Evolutionary conservation across 2,113 vertebrate genomes (phyloP).

Genomic region (Glaucidium brasilianum): DNA sequence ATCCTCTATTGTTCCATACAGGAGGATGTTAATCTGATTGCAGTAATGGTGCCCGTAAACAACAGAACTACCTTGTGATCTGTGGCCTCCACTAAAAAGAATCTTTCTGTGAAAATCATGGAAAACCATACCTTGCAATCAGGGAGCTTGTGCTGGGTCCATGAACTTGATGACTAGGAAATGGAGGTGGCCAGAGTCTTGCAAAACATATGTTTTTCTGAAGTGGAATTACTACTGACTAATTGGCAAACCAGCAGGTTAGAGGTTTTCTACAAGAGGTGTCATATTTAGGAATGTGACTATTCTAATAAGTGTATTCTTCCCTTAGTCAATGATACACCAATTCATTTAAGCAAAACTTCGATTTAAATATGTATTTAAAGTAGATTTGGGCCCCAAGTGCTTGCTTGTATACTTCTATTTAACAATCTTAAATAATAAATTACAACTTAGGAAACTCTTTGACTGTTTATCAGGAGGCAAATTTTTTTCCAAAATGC

Average conservation of each 20-base stretch:
- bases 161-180: neutral
- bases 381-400: neutral
- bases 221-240: neutral
- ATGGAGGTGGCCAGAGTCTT: neutral
- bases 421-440: neutral
- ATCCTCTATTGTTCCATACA: rapidly evolving
- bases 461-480: neutral
- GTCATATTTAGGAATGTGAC: neutral
- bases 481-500: neutral
- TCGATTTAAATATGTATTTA: neutral
- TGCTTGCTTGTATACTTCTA: neutral
- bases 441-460: neutral
- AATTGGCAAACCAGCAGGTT: neutral
- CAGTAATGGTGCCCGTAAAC: rapidly evolving
- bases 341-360: neutral
- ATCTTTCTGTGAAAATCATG: neutral
- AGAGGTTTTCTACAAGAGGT: neutral
- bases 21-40: neutral
- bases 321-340: neutral
- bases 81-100: rapidly evolving
- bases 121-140: neutral
- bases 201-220: neutral
- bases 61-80: neutral
- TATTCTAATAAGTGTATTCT: neutral
- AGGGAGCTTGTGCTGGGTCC: rapidly evolving